Conservation (phyloP, 2,113 vertebrate genomes). For the Brachyhypopomus gauderio region DNA sequence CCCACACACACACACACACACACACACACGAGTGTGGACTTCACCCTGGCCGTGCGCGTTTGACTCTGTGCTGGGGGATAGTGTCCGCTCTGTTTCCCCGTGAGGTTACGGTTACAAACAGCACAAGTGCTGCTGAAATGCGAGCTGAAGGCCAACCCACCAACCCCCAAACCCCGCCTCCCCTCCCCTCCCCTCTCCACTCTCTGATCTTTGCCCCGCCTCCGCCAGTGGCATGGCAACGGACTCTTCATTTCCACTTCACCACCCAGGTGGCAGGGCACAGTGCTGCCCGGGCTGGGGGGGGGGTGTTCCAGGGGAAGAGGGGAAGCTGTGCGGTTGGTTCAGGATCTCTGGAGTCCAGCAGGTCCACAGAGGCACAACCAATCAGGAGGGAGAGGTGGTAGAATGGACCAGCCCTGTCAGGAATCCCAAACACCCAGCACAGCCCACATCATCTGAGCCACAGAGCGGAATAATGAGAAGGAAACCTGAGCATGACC, state of each 20-base stretch:
- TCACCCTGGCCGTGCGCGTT: not conserved
- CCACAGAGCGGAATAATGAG: no score
- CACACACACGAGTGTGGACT: constrained; percentile 11
- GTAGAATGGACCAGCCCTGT: no score
- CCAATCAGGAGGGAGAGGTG: no score
- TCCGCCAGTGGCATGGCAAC: constrained; percentile 71
- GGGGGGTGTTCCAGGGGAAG: not conserved
- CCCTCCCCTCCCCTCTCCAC: constrained; percentile 49
- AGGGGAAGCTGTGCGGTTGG: no score
- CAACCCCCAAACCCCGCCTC: constrained; percentile 50
- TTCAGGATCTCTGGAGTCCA: no score
- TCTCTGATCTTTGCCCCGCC: constrained; percentile 64
- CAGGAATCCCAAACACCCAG: no score
- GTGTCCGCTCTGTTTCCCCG: constrained; percentile 31
- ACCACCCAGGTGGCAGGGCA: constrained; percentile 23
- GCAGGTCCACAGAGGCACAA: no score
- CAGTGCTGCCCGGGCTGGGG: not conserved
- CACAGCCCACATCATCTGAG: not conserved
- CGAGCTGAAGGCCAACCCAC: constrained; percentile 72
- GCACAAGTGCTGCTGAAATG: constrained; percentile 77
- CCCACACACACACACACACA: constrained; percentile 44
- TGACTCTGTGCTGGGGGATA: not conserved
- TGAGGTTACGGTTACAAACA: constrained; percentile 79
- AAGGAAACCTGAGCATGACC: constrained; percentile 5
- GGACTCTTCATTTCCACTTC: constrained; percentile 44